Evolutionary conservation across 2,797 vertebrate species (phyloP).

Genomic region (Onychomys torridus): DNA sequence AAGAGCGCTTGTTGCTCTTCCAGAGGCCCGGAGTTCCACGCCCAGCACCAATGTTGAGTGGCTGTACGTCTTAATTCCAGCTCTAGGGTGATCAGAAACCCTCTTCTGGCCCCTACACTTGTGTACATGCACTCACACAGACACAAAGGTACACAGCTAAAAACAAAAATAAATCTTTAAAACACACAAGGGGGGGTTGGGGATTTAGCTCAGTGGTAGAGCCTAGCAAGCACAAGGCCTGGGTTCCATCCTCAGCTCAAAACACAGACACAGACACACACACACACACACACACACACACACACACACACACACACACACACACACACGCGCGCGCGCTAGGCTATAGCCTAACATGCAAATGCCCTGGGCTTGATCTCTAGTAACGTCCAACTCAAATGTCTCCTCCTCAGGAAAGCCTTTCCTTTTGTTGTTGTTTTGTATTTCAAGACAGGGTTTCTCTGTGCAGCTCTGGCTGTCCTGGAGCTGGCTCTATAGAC

Average conservation of each 20-base stretch:
- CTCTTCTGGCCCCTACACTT: not conserved
- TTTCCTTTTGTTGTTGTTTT: not conserved
- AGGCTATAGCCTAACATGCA: not conserved
- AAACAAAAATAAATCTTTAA: not conserved
- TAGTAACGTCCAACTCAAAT: not conserved
- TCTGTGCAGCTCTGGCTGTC: not conserved
- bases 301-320: too few relatives aligned
- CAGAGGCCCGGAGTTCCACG: not conserved
- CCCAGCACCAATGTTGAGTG: not conserved
- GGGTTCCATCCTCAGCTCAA: too few relatives aligned
- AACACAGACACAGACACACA: too few relatives aligned
- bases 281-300: too few relatives aligned
- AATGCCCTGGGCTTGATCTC: not conserved
- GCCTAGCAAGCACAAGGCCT: too few relatives aligned
- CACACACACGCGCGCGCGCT: too few relatives aligned
- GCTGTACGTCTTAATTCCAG: not conserved
- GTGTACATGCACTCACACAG: not conserved
- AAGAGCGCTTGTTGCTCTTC: not conserved
- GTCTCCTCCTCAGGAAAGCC: not conserved
- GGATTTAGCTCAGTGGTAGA: too few relatives aligned
- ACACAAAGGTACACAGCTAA: not conserved
- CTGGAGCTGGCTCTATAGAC: not conserved
- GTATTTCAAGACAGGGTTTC: not conserved
- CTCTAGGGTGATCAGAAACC: not conserved
- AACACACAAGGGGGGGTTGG: too few relatives aligned